Conservation (phyloP, 1,140 invertebrate genomes). For the Sitodiplosis mosellana region DNA sequence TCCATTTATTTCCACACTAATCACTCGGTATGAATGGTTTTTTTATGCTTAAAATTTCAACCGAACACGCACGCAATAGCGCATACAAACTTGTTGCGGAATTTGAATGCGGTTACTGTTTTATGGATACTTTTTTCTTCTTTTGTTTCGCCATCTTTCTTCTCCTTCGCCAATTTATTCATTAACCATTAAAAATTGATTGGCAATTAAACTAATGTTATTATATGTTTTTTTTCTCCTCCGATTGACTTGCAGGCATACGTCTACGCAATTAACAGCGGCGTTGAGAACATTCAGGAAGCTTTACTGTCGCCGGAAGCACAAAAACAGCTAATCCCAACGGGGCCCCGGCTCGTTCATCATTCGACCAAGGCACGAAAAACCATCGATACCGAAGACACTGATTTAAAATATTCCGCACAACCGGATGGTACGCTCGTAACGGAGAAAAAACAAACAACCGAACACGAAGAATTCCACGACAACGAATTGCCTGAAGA, state of each 20-base stretch:
- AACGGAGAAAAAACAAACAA: slow-evolving; percentile 59
- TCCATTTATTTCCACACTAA: no score
- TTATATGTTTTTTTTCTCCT: no score
- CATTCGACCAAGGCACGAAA: slow-evolving; percentile 56
- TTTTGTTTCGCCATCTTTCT: no score
- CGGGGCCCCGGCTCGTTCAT: slow-evolving; percentile 49
- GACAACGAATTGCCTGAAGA: slow-evolving; percentile 54
- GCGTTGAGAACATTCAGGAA: slow-evolving; percentile 40
- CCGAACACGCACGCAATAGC: no score
- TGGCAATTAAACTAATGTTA: no score
- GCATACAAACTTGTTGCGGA: no score
- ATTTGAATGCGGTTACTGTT: no score
- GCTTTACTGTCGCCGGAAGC: slow-evolving; percentile 40
- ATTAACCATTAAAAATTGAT: no score
- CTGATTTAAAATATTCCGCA: slow-evolving; percentile 38
- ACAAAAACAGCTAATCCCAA: slow-evolving; percentile 36
- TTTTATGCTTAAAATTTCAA: no score
- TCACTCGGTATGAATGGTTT: no score
- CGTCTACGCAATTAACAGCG: slow-evolving; percentile 46
- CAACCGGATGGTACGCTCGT: slow-evolving; percentile 64
- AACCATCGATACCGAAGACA: slow-evolving; percentile 69
- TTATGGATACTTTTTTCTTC: no score
- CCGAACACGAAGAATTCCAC: slow-evolving; percentile 66
- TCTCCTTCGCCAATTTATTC: no score
- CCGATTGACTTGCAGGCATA: slow-evolving; percentile 39